Percentiles rank a stretch among this genome's conserved stretches.
phyloP scores from a whole-genome alignment of 2,888 invertebrate species.

The Drosophila limbata region DNA sequence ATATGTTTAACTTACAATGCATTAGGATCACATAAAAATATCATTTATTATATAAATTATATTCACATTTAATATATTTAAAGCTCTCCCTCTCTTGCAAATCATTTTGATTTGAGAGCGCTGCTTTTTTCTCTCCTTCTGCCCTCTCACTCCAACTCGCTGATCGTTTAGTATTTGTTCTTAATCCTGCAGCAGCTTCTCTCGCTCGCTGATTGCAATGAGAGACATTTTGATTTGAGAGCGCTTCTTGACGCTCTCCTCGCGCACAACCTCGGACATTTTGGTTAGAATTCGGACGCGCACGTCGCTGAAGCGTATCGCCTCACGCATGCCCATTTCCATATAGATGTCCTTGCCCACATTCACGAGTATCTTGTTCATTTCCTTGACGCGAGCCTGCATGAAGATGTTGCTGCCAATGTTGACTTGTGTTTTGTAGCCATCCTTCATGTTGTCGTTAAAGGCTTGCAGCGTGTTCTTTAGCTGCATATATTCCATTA shows the following conservation, averaged over 20 bases:
- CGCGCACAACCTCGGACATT: slow-evolving; percentile 88
- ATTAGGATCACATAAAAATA: neutral
- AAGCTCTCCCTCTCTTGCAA: neutral
- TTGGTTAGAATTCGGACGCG: slow-evolving; percentile 89
- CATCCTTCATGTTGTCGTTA: slow-evolving; percentile 86
- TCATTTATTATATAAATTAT: neutral
- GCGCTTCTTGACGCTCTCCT: slow-evolving; percentile 90
- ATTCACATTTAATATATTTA: neutral
- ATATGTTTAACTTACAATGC: neutral
- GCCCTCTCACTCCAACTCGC: neutral
- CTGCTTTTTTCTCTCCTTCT: neutral
- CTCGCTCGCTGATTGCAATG: slow-evolving; percentile 89
- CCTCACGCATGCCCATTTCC: slow-evolving; percentile 90
- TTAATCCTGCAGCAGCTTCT: slow-evolving; percentile 72
- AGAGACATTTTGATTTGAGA: slow-evolving; percentile 92
- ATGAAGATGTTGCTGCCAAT: slow-evolving; percentile 94
- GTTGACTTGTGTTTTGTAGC: slow-evolving; percentile 90
- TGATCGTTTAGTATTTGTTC: neutral
- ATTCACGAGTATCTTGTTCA: slow-evolving; percentile 89
- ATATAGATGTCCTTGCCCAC: slow-evolving; percentile 92
- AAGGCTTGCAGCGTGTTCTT: slow-evolving; percentile 90
- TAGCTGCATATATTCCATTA: slow-evolving; percentile 91
- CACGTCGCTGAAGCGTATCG: slow-evolving; percentile 89
- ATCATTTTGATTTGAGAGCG: neutral
- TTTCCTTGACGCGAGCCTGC: slow-evolving; percentile 87